Base-by-base conservation (phyloP, 2,113 vertebrate genomes). In the Ictalurus furcatus region DNA sequence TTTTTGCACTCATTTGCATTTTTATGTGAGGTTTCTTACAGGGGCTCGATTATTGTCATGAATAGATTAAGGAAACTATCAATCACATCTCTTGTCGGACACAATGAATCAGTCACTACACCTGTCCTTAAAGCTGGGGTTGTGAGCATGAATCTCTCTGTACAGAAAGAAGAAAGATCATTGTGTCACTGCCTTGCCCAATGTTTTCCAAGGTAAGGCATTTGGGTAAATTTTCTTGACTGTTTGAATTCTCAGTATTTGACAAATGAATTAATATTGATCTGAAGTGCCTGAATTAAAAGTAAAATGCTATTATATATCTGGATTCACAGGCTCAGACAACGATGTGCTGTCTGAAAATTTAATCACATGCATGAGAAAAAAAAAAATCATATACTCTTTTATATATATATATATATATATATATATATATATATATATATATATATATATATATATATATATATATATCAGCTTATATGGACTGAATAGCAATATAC, bases 61-160 rank as follows among this genome's bases (percentile, higher is more conserved):
- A 96, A 94, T 92, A 95, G 91, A 95, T 95, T 95, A 95, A 92
- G 92, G 94, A 94, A 94, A 94, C 93, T 93, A 95, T 95, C 94
- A 95, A 95, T 96, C 95, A 94, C 85, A 25, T 92, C 92, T 84
- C 52, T 79, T 92, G 93, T 92, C 90, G 91, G 91, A 94, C 91
- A 88, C 89, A 93, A 91, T 93, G 92, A 95, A 94, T 94, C 93
- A 92, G 93, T 67, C 87, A 93, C 80, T 91, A 93, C 92, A 92
- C 88, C 93, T 94, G 93, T 94, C 93, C 92, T 91, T 92, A 86
- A 92, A 69, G 58, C 90, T 90, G 79, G 87, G 91, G 88, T 88
- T 88, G 87, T 91, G 91, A 88, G 92, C 87, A 7, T 74, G 88
- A 89, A 91, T 91, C 91, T 89, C 86, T 91, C 80, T 80, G 54